Evolutionary conservation across 2,888 invertebrate species (phyloP).

Genomic region (Ornithoptera priamus): DNA sequence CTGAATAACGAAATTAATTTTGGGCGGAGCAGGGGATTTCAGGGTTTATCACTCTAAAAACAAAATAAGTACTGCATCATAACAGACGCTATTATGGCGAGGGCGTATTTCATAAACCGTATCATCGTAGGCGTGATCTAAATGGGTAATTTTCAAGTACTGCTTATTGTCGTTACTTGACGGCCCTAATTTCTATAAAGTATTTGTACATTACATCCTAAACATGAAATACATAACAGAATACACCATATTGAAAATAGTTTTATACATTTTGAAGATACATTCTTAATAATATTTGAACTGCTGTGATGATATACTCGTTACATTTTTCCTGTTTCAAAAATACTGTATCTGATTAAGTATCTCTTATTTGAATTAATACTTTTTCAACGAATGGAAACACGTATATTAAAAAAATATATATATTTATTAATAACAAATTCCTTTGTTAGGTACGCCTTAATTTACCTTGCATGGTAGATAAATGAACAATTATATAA

Average conservation of each 20-base stretch:
- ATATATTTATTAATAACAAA: background rate
- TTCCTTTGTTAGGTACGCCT: background rate
- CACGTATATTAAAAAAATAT: background rate
- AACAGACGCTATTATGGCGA: background rate
- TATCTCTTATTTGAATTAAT: too few species aligned
- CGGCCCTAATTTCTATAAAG: too few species aligned
- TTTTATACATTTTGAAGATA: too few species aligned
- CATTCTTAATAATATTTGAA: too few species aligned
- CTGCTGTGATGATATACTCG: too few species aligned
- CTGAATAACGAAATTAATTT: slow-evolving; percentile 52
- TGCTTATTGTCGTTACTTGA: background rate
- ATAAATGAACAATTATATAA: slow-evolving; percentile 1
- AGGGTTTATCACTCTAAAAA: slow-evolving; percentile 11
- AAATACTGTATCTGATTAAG: too few species aligned
- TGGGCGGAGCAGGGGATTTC: slow-evolving; percentile 30
- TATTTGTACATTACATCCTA: too few species aligned
- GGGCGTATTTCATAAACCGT: background rate
- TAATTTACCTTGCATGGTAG: background rate
- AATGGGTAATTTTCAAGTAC: background rate
- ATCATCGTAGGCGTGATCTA: background rate
- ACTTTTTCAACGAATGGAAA: too few species aligned
- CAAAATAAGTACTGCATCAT: background rate
- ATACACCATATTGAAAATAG: too few species aligned
- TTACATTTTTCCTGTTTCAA: too few species aligned
- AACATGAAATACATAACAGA: too few species aligned